Evolutionary conservation across 2,113 vertebrate species (phyloP).

Genomic region (Blennius ocellaris): DNA sequence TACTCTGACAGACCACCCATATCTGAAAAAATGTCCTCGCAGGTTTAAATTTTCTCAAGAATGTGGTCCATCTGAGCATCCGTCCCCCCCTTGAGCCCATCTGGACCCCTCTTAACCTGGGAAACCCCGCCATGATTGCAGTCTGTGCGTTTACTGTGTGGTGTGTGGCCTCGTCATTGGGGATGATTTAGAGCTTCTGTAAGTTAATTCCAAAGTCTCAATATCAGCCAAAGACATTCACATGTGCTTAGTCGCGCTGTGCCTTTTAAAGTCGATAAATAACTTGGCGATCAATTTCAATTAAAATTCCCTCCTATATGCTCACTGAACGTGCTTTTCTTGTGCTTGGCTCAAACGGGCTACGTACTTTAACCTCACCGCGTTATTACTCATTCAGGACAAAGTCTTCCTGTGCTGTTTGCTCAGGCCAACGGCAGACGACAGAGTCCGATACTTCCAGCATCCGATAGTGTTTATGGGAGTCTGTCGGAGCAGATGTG

Average conservation of each 20-base stretch:
- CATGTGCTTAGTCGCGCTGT: conserved; percentile 17
- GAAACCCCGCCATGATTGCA: conserved; percentile 33
- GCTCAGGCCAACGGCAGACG: conserved; percentile 57
- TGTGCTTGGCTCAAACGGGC: neutral
- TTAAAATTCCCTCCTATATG: neutral
- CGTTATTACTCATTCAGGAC: conserved; percentile 39
- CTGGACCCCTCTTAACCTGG: conserved; percentile 78
- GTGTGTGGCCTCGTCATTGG: conserved; percentile 39
- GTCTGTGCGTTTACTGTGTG: conserved; percentile 16
- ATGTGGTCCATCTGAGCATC: conserved; percentile 67
- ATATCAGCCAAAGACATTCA: conserved; percentile 61
- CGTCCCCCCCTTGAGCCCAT: conserved; percentile 65
- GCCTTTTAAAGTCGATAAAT: conserved; percentile 49
- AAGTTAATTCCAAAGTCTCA: conserved; percentile 70
- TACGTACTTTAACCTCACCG: conserved; percentile 53
- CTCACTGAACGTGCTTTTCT: neutral
- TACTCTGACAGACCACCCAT: conserved; percentile 74
- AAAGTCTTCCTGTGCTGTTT: conserved; percentile 58
- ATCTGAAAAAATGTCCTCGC: conserved; percentile 59
- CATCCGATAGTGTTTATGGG: conserved; percentile 61
- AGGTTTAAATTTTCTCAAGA: conserved; percentile 75
- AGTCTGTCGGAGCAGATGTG: conserved; percentile 70
- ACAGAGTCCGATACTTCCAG: conserved; percentile 50
- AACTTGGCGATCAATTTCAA: conserved; percentile 26
- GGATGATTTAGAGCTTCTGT: conserved; percentile 56